Evolutionary conservation across 2,888 invertebrate genomes (phyloP).

Genomic region (Arrhopalites spinosus): DNA sequence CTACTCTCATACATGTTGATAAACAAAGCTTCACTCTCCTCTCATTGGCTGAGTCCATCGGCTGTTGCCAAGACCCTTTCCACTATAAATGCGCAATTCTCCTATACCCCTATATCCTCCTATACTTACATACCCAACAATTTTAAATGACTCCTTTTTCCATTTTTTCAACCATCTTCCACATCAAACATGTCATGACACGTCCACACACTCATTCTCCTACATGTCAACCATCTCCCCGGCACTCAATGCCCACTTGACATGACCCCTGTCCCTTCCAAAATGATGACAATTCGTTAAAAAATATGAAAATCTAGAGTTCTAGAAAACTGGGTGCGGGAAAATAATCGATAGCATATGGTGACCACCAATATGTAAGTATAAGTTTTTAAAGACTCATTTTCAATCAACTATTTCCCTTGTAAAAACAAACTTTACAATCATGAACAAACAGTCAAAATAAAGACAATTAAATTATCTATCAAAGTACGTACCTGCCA

Average conservation of each 20-base stretch:
- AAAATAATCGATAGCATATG: neutral
- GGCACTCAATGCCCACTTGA: neutral
- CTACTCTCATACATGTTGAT: too few species aligned
- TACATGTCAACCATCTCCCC: neutral
- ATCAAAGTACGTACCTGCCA: slow-evolving; percentile 10
- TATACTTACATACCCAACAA: too few species aligned
- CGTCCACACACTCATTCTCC: neutral
- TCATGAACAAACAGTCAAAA: neutral
- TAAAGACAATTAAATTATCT: neutral
- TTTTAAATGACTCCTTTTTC: too few species aligned
- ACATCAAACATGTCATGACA: neutral
- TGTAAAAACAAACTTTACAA: neutral
- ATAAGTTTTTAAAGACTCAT: too few species aligned
- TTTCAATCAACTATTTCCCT: neutral
- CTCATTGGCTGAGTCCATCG: too few species aligned
- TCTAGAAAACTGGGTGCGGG: neutral
- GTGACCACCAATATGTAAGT: neutral
- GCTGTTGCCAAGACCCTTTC: too few species aligned
- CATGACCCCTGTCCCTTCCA: too few species aligned
- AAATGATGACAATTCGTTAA: neutral
- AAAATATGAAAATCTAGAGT: neutral
- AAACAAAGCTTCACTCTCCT: too few species aligned
- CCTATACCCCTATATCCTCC: too few species aligned
- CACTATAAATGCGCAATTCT: too few species aligned
- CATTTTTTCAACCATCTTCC: slow-evolving; percentile 30